Percentiles rank a stretch among this genome's conserved stretches.
Evolutionary conservation across 2,797 vertebrate genomes (phyloP).

Genomic region (Champsocephalus gunnari): DNA sequence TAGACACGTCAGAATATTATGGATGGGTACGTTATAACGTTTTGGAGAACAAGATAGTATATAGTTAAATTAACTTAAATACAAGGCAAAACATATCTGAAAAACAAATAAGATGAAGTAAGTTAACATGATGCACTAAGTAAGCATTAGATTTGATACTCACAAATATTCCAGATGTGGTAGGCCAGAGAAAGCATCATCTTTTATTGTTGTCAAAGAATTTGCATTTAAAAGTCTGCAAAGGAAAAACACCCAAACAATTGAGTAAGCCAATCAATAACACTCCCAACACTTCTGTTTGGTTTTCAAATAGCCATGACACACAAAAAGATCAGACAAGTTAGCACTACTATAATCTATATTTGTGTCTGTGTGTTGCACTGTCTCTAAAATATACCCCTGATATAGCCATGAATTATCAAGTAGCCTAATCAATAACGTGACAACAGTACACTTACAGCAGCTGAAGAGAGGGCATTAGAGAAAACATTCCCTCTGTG

Average conservation of each 20-base stretch:
- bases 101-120: background rate
- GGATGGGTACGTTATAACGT: background rate
- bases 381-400: background rate
- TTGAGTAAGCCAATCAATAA: background rate
- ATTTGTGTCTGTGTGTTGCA: background rate
- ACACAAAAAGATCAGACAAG: background rate
- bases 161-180: conserved; percentile 97
- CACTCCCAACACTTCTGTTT: background rate
- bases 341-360: background rate
- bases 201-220: conserved; percentile 92
- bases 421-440: background rate
- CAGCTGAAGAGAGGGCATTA: conserved; percentile 95
- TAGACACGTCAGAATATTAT: background rate
- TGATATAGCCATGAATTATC: background rate
- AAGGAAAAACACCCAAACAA: background rate
- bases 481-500: conserved; percentile 95
- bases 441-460: conserved; percentile 85
- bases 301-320: background rate
- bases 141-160: conserved; percentile 74
- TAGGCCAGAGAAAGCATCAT: conserved; percentile 95
- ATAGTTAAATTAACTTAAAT: background rate
- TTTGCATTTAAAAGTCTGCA: conserved; percentile 95
- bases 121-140: background rate
- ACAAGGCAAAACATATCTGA: too few relatives aligned
- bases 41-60: background rate